Conservation (phyloP, 2,113 vertebrate species). For the Raja brachyura region DNA sequence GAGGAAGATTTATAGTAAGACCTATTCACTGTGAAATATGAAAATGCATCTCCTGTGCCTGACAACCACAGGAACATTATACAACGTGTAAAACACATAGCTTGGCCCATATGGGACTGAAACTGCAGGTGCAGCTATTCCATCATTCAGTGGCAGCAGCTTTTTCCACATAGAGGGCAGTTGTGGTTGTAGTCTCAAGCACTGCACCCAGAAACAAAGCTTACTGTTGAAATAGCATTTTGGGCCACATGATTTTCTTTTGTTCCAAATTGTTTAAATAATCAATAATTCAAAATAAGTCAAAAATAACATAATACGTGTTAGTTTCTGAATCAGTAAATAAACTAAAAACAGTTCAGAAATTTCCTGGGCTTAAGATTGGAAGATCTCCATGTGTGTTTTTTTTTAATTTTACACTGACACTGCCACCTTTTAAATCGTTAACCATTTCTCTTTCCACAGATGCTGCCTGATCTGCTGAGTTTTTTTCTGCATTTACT, state of each 20-base stretch:
- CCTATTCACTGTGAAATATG: conserved; percentile 7
- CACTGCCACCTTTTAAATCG: no score
- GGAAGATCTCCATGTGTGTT: no score
- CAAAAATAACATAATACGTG: no score
- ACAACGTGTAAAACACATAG: not conserved
- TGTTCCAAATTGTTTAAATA: no score
- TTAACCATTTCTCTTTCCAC: no score
- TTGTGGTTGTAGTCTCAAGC: not conserved
- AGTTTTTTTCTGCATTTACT: no score
- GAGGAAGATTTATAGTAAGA: conserved; percentile 28
- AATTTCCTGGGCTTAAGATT: no score
- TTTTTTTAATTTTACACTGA: no score
- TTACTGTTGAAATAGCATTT: not conserved
- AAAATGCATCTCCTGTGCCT: conserved; percentile 29
- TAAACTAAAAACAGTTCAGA: no score
- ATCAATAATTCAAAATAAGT: not conserved
- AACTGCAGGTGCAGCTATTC: conserved; percentile 27
- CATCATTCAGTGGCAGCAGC: conserved; percentile 17
- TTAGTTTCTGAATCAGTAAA: no score
- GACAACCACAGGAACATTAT: conserved; percentile 20
- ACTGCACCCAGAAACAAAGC: not conserved
- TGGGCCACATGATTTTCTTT: not conserved
- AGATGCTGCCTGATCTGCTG: no score
- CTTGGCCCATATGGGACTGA: conserved; percentile 22
- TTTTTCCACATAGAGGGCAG: not conserved